A percentile compares a stretch with the other conserved stretches of the same genome.
These are phyloP conservation scores for Thera britannica DNA, from an alignment of 2,888 invertebrate genomes.

Conservation along the genomic window DNA sequence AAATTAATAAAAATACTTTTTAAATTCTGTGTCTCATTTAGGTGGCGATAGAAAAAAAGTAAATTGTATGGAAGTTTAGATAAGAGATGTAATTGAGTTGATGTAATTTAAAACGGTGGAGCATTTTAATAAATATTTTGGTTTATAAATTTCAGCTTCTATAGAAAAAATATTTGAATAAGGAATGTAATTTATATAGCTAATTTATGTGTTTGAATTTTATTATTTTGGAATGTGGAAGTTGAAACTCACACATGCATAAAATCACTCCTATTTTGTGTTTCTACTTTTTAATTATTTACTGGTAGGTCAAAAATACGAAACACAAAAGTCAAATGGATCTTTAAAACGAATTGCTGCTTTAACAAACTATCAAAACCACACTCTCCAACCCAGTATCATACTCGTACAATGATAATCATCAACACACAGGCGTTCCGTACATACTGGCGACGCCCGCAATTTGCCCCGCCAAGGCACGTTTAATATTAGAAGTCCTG, in stretches of 20 bases:
- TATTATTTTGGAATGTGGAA: no score
- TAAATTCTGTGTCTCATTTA: conserved; percentile 69
- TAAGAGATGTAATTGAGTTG: conserved; percentile 53
- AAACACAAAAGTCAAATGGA: no score
- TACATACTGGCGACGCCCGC: conserved; percentile 49
- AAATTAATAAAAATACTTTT: conserved; percentile 75
- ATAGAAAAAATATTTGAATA: no score
- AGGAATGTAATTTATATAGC: no score
- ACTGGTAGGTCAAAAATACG: no score
- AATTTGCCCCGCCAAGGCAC: conserved; percentile 82
- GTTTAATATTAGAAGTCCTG: conserved; percentile 86
- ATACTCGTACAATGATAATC: conserved; percentile 24
- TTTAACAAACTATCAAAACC: neutral
- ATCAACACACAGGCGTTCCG: conserved; percentile 27
- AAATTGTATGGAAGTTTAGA: conserved; percentile 78
- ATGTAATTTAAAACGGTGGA: conserved; percentile 36
- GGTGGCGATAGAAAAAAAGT: conserved; percentile 65
- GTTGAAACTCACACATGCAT: no score
- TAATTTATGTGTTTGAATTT: no score
- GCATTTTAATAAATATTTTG: neutral
- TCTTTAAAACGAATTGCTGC: neutral
- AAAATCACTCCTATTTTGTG: no score
- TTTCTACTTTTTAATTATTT: no score
- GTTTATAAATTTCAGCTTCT: no score
- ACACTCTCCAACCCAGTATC: neutral